phyloP scores from a whole-genome alignment of 2,888 invertebrate genomes.

The Tortricodes alternella region DNA sequence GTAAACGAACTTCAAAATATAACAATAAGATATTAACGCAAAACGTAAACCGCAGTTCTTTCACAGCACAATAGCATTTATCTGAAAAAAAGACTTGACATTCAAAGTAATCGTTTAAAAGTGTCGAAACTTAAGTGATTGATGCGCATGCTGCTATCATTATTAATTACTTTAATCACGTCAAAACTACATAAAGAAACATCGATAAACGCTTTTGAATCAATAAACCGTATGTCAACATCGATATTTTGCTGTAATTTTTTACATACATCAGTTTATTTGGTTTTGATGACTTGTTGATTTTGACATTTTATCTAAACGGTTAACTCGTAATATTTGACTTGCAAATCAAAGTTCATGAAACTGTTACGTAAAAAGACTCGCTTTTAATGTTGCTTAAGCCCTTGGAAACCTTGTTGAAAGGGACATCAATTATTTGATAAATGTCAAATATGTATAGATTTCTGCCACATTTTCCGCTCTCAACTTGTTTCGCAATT shows the following conservation, averaged over 20 bases:
- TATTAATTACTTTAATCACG: slow-evolving; percentile 22
- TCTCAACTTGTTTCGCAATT: too few relatives aligned
- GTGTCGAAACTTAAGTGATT: slow-evolving; percentile 5
- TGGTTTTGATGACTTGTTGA: neutral
- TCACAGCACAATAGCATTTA: slow-evolving; percentile 13
- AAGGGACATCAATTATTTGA: neutral
- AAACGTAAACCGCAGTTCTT: neutral
- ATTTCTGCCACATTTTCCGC: neutral
- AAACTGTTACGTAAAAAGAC: slow-evolving; percentile 5
- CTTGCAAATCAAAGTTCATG: neutral
- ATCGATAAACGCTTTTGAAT: slow-evolving; percentile 11
- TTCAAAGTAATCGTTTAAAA: slow-evolving; percentile 14
- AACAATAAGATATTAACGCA: neutral
- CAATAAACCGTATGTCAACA: neutral
- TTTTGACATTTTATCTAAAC: neutral
- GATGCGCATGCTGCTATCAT: slow-evolving; percentile 9
- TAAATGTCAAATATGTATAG: neutral
- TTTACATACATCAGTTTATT: slow-evolving; percentile 1
- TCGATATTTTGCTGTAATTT: neutral
- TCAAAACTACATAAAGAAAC: slow-evolving; percentile 9
- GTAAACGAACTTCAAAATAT: neutral
- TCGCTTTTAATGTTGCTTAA: neutral
- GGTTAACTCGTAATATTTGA: neutral
- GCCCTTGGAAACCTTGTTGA: neutral
- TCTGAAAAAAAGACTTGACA: slow-evolving; percentile 8